Conservation (phyloP, 2,797 vertebrate genomes). For the Melanotaenia nigrans region DNA sequence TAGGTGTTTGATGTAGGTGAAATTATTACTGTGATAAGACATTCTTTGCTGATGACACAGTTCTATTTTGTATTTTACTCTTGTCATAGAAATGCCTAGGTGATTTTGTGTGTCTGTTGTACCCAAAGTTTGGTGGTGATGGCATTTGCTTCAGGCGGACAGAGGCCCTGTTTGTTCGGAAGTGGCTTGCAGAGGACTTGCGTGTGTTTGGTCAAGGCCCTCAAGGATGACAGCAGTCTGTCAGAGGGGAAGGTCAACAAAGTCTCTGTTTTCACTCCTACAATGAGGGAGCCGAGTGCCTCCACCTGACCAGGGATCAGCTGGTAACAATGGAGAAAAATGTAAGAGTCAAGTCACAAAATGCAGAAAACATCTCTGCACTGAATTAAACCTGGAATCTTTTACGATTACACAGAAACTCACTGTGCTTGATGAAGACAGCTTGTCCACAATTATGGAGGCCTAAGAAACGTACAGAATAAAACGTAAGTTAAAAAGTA, state of each 20-base stretch:
- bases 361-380: not conserved
- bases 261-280: slow-evolving; percentile 78
- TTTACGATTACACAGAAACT: slow-evolving; percentile 50
- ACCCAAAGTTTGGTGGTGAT: slow-evolving; percentile 85
- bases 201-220: slow-evolving; percentile 61
- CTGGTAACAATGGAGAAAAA: slow-evolving; percentile 49
- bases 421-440: slow-evolving; percentile 68
- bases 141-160: slow-evolving; percentile 69
- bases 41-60: not conserved
- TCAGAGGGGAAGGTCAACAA: slow-evolving; percentile 72
- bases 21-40: not conserved
- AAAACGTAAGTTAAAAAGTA: not conserved
- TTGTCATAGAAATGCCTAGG: not conserved
- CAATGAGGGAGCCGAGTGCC: slow-evolving; percentile 75
- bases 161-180: slow-evolving; percentile 54
- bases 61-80: not conserved
- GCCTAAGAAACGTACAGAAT: slow-evolving; percentile 68
- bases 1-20: slow-evolving; percentile 5
- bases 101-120: slow-evolving; percentile 14
- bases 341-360: not conserved
- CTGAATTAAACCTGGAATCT: not conserved
- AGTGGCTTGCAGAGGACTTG: slow-evolving; percentile 56
- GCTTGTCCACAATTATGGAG: slow-evolving; percentile 76
- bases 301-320: slow-evolving; percentile 65
- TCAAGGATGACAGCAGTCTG: slow-evolving; percentile 71